These are phyloP conservation scores for Spisula solida DNA, from an alignment of 2,888 invertebrate species.

Conservation along the genomic window DNA sequence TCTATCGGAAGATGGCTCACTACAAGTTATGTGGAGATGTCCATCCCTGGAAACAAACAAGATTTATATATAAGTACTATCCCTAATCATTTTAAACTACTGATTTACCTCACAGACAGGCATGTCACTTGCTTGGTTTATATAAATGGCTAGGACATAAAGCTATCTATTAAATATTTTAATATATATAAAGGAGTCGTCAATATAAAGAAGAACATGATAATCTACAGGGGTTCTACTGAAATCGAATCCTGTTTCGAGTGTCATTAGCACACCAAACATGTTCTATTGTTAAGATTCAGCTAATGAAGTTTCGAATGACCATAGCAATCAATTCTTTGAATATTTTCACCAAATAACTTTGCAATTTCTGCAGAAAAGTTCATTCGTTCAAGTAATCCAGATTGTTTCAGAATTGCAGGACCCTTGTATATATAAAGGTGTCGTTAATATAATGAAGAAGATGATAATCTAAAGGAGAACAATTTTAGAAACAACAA, in stretches of 20 bases:
- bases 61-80: neutral
- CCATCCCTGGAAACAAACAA: conserved; percentile 75
- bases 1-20: conserved; percentile 76
- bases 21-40: conserved; percentile 79
- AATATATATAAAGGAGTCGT: neutral
- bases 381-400: no score
- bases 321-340: no score
- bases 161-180: neutral
- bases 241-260: no score
- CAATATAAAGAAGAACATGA: neutral
- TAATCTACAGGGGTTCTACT: no score
- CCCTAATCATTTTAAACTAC: neutral
- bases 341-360: no score
- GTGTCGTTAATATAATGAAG: no score
- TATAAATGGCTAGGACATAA: neutral
- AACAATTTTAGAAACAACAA: neutral
- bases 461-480: neutral
- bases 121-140: neutral
- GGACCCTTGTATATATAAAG: neutral
- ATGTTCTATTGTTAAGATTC: no score
- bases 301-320: no score
- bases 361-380: no score
- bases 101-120: neutral
- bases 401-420: no score
- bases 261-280: no score